A percentile compares a stretch with the other conserved stretches of the same genome.
Conservation (phyloP, 2,888 invertebrate genomes). For the Noctua fimbriata region DNA sequence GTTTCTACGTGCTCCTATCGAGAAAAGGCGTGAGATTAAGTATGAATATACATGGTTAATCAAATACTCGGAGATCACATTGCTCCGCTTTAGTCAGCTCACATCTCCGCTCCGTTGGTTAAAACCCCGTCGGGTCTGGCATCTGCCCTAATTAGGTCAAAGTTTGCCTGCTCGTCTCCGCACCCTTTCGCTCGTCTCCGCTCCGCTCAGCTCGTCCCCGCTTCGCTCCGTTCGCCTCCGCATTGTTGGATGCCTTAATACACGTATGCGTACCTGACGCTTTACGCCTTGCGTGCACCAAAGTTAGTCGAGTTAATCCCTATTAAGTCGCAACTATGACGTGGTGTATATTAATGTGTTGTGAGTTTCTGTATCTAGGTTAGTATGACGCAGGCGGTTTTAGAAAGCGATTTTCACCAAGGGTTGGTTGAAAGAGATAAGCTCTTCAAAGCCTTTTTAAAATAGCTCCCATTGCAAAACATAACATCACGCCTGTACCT, state of each 20-base stretch:
- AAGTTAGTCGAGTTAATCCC: conserved; percentile 15
- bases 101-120: not conserved
- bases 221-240: not conserved
- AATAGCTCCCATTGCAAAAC: not conserved
- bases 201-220: not conserved
- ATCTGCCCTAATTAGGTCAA: not conserved
- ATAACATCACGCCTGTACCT: not conserved
- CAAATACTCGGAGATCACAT: not conserved
- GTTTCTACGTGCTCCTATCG: not conserved
- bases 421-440: no score
- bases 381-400: not conserved
- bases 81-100: not conserved
- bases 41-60: not conserved
- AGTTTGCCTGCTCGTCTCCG: not conserved
- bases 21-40: not conserved
- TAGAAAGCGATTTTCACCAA: not conserved
- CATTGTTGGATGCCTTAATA: not conserved
- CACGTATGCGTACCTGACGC: conserved; percentile 25
- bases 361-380: not conserved
- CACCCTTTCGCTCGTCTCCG: not conserved
- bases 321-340: conserved; percentile 20
- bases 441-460: not conserved
- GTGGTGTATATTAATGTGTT: not conserved
- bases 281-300: conserved; percentile 19
- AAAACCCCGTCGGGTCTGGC: not conserved